These are phyloP conservation scores for Gonioctena quinquepunctata DNA, from an alignment of 1,140 invertebrate genomes.

Conservation along the genomic window DNA sequence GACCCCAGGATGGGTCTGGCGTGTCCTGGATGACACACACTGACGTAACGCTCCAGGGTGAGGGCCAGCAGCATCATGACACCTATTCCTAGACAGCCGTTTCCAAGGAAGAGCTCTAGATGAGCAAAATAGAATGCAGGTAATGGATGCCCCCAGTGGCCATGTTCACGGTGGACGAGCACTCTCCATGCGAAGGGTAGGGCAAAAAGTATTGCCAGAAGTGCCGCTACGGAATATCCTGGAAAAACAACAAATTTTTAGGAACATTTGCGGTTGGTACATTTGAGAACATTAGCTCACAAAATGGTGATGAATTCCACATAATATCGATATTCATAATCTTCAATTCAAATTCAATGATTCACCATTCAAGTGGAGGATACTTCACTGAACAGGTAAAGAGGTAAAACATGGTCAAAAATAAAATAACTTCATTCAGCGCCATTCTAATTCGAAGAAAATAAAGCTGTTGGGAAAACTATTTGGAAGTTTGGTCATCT, in stretches of 20 bases:
- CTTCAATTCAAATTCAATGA: no score
- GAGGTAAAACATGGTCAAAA: no score
- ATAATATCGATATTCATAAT: no score
- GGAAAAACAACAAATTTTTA: no score
- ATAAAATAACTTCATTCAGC: no score
- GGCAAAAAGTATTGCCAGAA: conserved; percentile 72
- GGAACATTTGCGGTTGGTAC: no score
- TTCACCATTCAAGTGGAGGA: no score
- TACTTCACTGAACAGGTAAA: no score
- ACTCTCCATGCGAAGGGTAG: conserved; percentile 73
- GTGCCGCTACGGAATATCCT: conserved; percentile 73
- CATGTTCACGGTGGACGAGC: conserved; percentile 67
- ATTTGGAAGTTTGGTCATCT: no score
- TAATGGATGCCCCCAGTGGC: conserved; percentile 65
- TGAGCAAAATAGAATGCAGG: conserved; percentile 76
- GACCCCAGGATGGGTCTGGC: conserved; percentile 64
- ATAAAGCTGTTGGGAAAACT: no score
- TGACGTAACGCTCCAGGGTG: conserved; percentile 79
- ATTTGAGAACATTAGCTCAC: no score
- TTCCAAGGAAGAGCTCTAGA: conserved; percentile 74
- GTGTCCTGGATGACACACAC: conserved; percentile 77
- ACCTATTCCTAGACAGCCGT: conserved; percentile 72
- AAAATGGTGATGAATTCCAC: not conserved
- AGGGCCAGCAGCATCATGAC: conserved; percentile 80
- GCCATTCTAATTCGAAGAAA: no score